Base-by-base conservation (phyloP, 2,113 vertebrate genomes). In the Pelecanus crispus region DNA sequence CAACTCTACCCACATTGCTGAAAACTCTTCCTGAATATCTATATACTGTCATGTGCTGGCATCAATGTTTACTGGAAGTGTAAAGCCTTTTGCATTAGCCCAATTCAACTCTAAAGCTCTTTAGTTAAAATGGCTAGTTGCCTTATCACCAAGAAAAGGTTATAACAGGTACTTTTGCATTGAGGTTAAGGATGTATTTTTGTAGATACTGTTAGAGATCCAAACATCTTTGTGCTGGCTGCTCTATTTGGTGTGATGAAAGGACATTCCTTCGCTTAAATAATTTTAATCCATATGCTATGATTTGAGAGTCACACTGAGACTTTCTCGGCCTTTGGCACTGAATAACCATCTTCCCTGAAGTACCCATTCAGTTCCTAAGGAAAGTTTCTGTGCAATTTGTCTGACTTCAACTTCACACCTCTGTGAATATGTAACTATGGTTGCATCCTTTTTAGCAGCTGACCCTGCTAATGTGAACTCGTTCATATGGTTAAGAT, bases 401-500 rank as follows among this genome's bases (percentile, higher is more conserved):
- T 94, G 50, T 75, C 79, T 81, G 86, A 94, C 83, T 95, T 65
- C 65, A 92, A 42, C 94, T 91, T 94, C 89, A 96, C 86, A 94
- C 71, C 82, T 95, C 88, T 52, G 8, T 97, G 95, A 97, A 91
- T 82, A 72, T 56, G 55, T 81, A 94, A 44, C 94, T 94, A 74
- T 0, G 1, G 81, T 85, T 96, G 91, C 86, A 92, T 96, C 90
- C 95, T 96, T 97, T 82, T 95, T 94, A 94, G 91, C 4, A 62
- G 82, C 77, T 98, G 97, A 98, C 97, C 97, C 97, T 97, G 93
- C 79, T 97, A 97, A 97, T 96, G 96, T 63, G 87, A 97, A 92
- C 93, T 95, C 97, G 96, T 97, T 98, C 93, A 95, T 95, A 97
- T 96, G 91, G 94, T 95, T 97, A 97, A 98, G 98, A 98, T 98